Base-by-base conservation (phyloP, 92 coral and sea anemone genomes). In the Epizoanthus fatuus region DNA sequence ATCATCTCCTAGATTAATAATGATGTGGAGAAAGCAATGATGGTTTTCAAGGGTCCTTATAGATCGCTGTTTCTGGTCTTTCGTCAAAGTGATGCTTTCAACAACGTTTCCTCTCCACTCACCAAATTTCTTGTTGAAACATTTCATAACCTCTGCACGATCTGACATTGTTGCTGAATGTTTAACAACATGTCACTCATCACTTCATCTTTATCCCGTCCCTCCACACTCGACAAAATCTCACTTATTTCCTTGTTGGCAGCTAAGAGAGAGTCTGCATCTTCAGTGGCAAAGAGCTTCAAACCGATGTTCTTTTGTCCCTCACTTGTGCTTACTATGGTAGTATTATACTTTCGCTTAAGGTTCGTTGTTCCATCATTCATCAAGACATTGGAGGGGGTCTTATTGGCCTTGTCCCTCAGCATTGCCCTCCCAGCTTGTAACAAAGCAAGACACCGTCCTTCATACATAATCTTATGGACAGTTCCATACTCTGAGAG, bases 381-480 rank as follows among this genome's bases (percentile, higher is more conserved):
- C 59, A 72, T 44, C 7, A 70, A 45, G 6, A 70, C 52, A 45
- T 55, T 75, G 4, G 81, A 29, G 11, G 81, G 67, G 17, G 66
- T 22, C 54, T 75, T 75, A 56, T 58, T 20, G 11, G 52, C 66
- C 29, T 39, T 75, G 47, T 55, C 81, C 40, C 65, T 52, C 9
- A 75, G 81, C 81, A 55, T 75, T 19, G 81, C 51, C 40, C 67
- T 75, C 22, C 66, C 67, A 51, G 81, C 81, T 75, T 75, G 45
- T 25, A 29, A 40, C 22, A 55, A 58, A 20, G 66, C 81, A 7
- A 54, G 44, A 37, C 62, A 75, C 54, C 63, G 20, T 3, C 65
- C 81, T 20, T 55, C 63, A 53, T 74, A 74, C 80, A 74, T 74
- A 17, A 74, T 14, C 2, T 74, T 52, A 22, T 74, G 58, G 2